phyloP scores from a whole-genome alignment of 2,113 vertebrate species.

The Pardalotus punctatus region DNA sequence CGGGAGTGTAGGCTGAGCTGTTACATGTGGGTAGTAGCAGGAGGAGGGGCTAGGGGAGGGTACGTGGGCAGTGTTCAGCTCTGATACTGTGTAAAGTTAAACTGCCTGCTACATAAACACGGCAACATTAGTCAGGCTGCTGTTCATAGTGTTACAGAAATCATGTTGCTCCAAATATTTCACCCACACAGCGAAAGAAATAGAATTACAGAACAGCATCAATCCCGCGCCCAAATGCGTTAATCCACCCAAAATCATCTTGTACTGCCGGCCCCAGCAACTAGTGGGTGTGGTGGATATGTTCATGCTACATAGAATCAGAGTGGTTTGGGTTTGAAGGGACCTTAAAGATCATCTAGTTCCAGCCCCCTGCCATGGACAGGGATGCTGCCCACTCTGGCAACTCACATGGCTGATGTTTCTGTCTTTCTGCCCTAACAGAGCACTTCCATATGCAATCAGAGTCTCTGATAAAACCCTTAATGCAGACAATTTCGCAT shows the following conservation, averaged over 20 bases:
- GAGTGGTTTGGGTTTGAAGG: neutral
- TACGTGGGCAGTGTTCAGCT: neutral
- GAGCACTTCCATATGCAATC: conserved; percentile 95
- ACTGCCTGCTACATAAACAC: fast-evolving
- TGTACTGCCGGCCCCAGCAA: too few species aligned
- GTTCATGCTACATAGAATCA: neutral
- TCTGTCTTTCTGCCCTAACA: conserved; percentile 59
- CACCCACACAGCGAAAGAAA: neutral
- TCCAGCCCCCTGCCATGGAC: neutral
- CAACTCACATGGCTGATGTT: neutral
- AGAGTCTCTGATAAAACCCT: conserved; percentile 85
- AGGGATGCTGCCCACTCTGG: neutral
- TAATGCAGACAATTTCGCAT: conserved; percentile 91
- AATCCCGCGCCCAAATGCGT: neutral
- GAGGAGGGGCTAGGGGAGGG: neutral
- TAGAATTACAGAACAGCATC: fast-evolving
- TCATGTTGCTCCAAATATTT: neutral
- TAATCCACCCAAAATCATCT: neutral
- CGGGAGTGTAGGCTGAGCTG: neutral
- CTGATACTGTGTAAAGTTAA: neutral
- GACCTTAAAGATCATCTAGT: neutral
- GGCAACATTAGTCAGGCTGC: fast-evolving
- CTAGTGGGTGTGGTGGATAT: neutral
- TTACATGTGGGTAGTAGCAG: neutral
- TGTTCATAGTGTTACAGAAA: fast-evolving